Conservation (phyloP, 2,113 vertebrate genomes). For the Onychostoma macrolepis region DNA sequence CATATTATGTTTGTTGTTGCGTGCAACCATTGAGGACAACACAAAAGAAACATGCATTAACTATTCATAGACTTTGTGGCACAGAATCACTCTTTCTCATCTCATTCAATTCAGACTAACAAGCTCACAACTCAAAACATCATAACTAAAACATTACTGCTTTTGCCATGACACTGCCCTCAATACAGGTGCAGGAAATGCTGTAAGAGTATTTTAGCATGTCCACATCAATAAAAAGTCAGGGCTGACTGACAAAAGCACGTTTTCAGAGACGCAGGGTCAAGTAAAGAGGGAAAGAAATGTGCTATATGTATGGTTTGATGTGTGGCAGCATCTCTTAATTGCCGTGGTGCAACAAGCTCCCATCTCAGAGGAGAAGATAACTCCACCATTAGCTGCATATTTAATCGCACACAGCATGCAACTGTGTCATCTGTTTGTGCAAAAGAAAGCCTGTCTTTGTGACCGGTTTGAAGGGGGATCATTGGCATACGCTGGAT, state of each 20-base stretch:
- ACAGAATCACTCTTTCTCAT: neutral
- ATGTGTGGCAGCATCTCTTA: constrained; percentile 24
- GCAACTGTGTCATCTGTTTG: constrained; percentile 62
- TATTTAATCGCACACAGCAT: constrained; percentile 23
- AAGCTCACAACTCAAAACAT: neutral
- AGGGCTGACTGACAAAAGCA: neutral
- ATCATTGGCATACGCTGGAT: constrained; percentile 57
- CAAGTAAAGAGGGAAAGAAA: neutral
- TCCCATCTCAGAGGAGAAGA: constrained; percentile 32
- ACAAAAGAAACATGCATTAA: neutral
- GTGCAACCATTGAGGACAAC: neutral
- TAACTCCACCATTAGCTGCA: constrained; percentile 25
- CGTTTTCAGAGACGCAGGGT: neutral
- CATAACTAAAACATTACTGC: neutral
- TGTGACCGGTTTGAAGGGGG: constrained; percentile 55
- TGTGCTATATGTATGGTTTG: neutral
- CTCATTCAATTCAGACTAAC: neutral
- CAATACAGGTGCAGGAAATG: neutral
- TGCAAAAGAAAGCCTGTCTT: constrained; percentile 4
- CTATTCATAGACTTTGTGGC: neutral
- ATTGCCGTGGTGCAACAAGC: constrained; percentile 34
- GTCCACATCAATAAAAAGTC: neutral
- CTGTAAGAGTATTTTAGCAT: neutral
- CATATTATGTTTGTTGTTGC: neutral
- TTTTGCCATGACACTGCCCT: neutral